Percentiles rank a stretch among this genome's conserved stretches.
phyloP scores from a whole-genome alignment of 2,888 invertebrate genomes.

The Cheilosia grossa region DNA sequence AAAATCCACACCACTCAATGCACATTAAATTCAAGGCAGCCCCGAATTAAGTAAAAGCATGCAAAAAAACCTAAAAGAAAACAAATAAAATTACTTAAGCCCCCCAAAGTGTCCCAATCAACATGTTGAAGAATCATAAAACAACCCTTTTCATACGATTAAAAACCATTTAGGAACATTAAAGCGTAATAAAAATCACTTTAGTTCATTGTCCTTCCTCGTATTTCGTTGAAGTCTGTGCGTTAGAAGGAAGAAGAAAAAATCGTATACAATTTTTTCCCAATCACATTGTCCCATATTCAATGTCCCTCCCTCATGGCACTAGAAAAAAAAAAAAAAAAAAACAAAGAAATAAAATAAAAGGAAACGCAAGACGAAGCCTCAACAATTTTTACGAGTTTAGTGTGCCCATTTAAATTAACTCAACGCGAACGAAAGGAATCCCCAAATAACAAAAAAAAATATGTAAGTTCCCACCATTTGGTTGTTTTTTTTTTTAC shows the following conservation, averaged over 20 bases:
- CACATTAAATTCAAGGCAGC: slow-evolving; percentile 30
- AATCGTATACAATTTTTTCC: slow-evolving; percentile 40
- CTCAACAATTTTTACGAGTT: slow-evolving; percentile 57
- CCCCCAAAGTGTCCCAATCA: slow-evolving; percentile 55
- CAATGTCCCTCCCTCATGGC: slow-evolving; percentile 41
- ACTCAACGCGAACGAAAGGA: slow-evolving; percentile 29
- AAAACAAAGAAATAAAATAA: slow-evolving; percentile 6
- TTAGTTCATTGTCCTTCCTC: slow-evolving; percentile 21
- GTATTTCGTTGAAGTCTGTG: slow-evolving; percentile 32
- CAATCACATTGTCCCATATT: slow-evolving; percentile 64
- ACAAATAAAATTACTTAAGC: slow-evolving; percentile 59
- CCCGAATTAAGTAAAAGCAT: slow-evolving; percentile 5
- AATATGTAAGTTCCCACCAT: slow-evolving; percentile 61
- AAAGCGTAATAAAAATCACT: slow-evolving; percentile 70
- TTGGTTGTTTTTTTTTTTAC: slow-evolving; percentile 25
- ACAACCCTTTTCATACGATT: slow-evolving; percentile 59
- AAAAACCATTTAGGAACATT: slow-evolving; percentile 56
- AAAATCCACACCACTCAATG: slow-evolving; percentile 14
- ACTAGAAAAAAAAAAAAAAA: not conserved
- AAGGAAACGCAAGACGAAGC: slow-evolving; percentile 29
- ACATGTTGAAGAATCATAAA: slow-evolving; percentile 65
- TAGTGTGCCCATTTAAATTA: slow-evolving; percentile 66
- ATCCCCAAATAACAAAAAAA: slow-evolving; percentile 28
- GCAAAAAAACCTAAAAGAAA: slow-evolving; percentile 14
- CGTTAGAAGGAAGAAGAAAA: slow-evolving; percentile 30